Evolutionary conservation across 2,797 vertebrate species (phyloP).

Genomic region (Acanthurus tractus): DNA sequence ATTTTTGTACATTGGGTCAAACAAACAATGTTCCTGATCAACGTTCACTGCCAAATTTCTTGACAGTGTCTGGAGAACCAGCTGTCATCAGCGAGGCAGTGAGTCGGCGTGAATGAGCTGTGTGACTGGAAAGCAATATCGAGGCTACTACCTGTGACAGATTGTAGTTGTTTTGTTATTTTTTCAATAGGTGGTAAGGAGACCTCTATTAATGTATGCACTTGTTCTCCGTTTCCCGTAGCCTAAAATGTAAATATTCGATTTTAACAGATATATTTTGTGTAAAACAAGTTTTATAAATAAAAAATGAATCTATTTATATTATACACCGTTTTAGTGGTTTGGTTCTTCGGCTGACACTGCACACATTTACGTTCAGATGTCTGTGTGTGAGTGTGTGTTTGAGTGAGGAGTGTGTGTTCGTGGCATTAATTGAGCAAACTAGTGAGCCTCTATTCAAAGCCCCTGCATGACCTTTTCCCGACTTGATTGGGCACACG

Average conservation of each 20-base stretch:
- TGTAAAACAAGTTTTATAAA: slow-evolving; percentile 90
- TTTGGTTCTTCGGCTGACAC: slow-evolving; percentile 52
- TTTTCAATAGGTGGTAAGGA: slow-evolving; percentile 77
- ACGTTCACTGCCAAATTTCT: slow-evolving; percentile 76
- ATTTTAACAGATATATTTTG: slow-evolving; percentile 92
- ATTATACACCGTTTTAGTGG: slow-evolving; percentile 66
- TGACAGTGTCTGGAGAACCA: slow-evolving; percentile 65
- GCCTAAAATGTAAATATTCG: slow-evolving; percentile 88
- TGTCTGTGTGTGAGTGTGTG: slow-evolving; percentile 24
- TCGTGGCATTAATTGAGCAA: slow-evolving; percentile 74
- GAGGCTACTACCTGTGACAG: slow-evolving; percentile 80
- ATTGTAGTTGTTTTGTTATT: slow-evolving; percentile 78
- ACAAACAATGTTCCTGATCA: slow-evolving; percentile 65
- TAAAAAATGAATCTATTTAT: slow-evolving; percentile 92
- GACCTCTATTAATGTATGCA: slow-evolving; percentile 91
- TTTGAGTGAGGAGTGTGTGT: slow-evolving; percentile 25
- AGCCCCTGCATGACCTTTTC: slow-evolving; percentile 75
- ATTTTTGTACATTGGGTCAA: slow-evolving; percentile 90
- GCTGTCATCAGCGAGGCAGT: slow-evolving; percentile 62
- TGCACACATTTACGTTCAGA: not conserved
- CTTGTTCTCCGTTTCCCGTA: slow-evolving; percentile 87
- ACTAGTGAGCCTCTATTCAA: slow-evolving; percentile 71
- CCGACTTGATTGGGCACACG: slow-evolving; percentile 72
- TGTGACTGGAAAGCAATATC: slow-evolving; percentile 75
- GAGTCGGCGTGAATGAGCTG: slow-evolving; percentile 56